Evolutionary conservation across 2,888 invertebrate species (phyloP), one percentile per base, ranked within the genome.

Genomic region (Oscheius sp.): DNA sequence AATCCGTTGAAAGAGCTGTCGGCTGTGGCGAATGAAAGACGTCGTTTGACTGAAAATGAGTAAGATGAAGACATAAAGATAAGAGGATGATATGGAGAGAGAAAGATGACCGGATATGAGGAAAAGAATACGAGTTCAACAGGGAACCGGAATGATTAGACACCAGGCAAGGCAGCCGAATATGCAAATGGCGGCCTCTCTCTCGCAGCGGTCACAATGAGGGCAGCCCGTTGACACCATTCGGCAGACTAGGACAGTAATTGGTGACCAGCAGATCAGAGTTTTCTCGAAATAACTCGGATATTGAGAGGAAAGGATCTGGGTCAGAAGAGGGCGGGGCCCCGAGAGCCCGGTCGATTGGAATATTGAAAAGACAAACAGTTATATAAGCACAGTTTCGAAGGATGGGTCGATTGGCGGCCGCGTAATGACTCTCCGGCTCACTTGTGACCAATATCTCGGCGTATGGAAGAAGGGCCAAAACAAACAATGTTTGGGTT

Each of bases 81-180:
- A 41, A 17, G 5, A 4, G 5, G 12, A 41, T 41, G 41, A 20
- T 41, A 41, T 47, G 47, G 17, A 36, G 33, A n/a, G 32, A 51
- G 30, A n/a, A 30, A 26, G 32, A 51, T 9, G 20, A 9, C 22
- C 20, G n/a, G n/a, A n/a, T n/a, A n/a, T n/a, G n/a, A n/a, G n/a
- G n/a, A n/a, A n/a, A n/a, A 26, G 50, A 26, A n/a, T 2, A 28
- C 14, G 28, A 50, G 28, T 50, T 20, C 26, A 32, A 51, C 12
- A 20, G 28, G 59, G 59, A 59, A 59, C 57, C 57, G 57, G 57
- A 57, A 57, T 57, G 57, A 57, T 57, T 57, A 57, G 57, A 26
- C 22, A 41, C 32, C 36, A 33, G 30, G 30, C 12, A 24, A 51
- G 51, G 57, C 57, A 57, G 38, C 57, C 57, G 44, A 44, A 59